A percentile compares a stretch with the other conserved stretches of the same genome.
Evolutionary conservation across 2,113 vertebrate genomes (phyloP).

Genomic region (Laticauda laticaudata): DNA sequence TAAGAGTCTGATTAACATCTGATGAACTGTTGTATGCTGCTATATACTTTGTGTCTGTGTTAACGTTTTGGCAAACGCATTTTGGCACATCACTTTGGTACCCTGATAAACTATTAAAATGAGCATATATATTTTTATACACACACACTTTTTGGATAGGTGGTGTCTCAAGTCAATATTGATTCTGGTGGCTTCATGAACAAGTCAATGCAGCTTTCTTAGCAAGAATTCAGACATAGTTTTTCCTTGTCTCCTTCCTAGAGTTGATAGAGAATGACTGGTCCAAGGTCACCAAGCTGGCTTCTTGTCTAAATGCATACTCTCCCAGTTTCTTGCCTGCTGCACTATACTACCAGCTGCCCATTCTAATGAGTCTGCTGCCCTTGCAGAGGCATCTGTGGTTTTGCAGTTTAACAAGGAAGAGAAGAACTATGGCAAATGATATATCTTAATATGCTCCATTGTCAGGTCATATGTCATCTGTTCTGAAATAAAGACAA

Average conservation of each 20-base stretch:
- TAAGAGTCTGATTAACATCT: neutral
- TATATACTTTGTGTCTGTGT: neutral
- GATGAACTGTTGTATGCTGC: neutral
- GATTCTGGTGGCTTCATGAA: neutral
- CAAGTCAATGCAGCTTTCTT: neutral
- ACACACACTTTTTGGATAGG: neutral
- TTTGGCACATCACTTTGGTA: neutral
- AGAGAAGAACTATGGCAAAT: neutral
- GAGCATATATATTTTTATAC: neutral
- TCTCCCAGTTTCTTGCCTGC: neutral
- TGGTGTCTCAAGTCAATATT: neutral
- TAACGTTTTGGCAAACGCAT: neutral
- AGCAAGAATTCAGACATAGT: neutral
- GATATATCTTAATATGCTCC: neutral
- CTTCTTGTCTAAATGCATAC: neutral
- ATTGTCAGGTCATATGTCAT: neutral
- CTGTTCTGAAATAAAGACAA: neutral
- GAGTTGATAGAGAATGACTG: neutral
- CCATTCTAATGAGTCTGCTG: neutral
- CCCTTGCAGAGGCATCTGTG: neutral
- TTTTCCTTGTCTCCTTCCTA: neutral
- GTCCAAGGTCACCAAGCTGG: neutral
- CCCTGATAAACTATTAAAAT: neutral
- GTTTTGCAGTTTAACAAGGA: neutral
- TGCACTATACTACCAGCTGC: neutral